Conservation (phyloP, 2,797 vertebrate species). For the Thamnophis elegans region DNA sequence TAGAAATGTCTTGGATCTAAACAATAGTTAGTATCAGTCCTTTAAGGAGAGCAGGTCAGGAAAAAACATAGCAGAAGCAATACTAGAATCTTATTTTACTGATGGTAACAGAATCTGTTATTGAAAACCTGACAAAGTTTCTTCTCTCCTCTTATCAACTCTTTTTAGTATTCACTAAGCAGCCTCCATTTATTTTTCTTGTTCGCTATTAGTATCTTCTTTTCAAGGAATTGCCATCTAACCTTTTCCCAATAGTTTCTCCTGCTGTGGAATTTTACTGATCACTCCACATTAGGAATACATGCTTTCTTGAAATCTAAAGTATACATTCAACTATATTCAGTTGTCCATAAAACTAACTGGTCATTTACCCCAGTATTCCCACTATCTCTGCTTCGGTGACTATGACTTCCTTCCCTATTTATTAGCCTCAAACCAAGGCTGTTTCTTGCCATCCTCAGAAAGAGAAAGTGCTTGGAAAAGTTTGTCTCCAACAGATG, state of each 20-base stretch:
- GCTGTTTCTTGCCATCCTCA: background rate
- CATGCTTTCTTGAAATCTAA: background rate
- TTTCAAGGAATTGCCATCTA: background rate
- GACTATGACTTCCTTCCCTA: background rate
- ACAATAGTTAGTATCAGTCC: background rate
- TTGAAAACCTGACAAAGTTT: background rate
- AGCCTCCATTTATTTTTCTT: background rate
- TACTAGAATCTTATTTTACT: background rate
- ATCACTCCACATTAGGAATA: background rate
- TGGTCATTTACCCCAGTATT: background rate
- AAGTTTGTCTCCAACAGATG: background rate
- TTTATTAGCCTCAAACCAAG: background rate
- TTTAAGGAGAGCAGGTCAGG: background rate
- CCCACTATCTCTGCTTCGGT: background rate
- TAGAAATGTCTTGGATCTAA: background rate
- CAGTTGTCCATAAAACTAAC: background rate
- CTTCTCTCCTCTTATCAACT: background rate
- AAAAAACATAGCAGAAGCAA: background rate
- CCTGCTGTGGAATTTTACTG: background rate
- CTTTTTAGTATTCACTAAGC: background rate
- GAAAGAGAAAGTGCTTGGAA: background rate
- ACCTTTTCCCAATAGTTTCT: background rate
- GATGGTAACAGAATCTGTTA: background rate
- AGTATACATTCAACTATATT: background rate
- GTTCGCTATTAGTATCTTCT: background rate